phyloP scores from a whole-genome alignment of 2,797 vertebrate species.

The Amblyopsis hoosieri region DNA sequence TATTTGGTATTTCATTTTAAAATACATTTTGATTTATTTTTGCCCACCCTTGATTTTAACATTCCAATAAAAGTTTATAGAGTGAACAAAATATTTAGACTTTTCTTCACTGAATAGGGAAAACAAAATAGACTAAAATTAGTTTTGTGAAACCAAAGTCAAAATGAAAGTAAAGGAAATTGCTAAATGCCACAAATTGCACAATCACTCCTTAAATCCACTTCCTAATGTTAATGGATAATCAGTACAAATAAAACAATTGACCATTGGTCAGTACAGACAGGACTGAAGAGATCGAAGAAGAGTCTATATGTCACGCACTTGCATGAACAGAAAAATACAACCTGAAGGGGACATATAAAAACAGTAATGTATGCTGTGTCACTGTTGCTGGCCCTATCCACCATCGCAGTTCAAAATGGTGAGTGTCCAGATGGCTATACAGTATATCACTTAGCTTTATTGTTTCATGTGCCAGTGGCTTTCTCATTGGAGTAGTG shows the following conservation, averaged over 20 bases:
- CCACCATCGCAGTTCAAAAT: conserved; percentile 35
- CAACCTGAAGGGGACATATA: background rate
- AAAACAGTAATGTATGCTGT: conserved; percentile 35
- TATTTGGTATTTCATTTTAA: too few relatives aligned
- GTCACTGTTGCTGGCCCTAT: conserved; percentile 25
- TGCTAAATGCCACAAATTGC: conserved; percentile 44
- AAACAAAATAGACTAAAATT: background rate
- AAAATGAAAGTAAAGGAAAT: conserved; percentile 30
- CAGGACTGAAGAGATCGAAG: background rate
- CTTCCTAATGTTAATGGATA: conserved; percentile 71
- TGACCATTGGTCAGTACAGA: conserved; percentile 22
- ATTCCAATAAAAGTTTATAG: too few relatives aligned
- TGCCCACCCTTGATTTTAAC: too few relatives aligned
- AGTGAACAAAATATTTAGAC: too few relatives aligned
- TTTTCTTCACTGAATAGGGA: too few relatives aligned
- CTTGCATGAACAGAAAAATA: background rate
- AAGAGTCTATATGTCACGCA: conserved; percentile 6
- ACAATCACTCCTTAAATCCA: conserved; percentile 36
- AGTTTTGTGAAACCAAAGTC: background rate
- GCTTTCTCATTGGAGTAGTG: background rate
- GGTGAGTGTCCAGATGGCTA: conserved; percentile 54
- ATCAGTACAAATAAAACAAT: conserved; percentile 72
- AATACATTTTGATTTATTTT: too few relatives aligned
- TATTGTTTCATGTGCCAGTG: background rate
- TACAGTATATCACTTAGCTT: background rate